These are phyloP conservation scores for Hirtodrosophila duncani DNA, from an alignment of 2,888 invertebrate genomes.

Conservation along the genomic window DNA sequence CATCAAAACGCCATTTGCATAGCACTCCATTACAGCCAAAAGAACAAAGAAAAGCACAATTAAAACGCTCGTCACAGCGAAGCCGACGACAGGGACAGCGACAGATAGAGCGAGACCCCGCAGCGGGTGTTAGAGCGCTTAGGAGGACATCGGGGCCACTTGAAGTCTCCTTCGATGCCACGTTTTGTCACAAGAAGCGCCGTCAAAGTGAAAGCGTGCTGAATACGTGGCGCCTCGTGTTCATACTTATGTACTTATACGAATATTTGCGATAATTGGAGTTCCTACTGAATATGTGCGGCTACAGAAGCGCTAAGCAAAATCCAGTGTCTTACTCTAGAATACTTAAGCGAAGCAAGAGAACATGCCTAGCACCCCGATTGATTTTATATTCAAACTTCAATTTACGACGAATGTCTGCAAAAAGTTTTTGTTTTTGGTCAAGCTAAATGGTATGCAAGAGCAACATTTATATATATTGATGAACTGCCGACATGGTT, in stretches of 20 bases:
- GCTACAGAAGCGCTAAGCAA: no score
- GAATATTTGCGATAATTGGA: no score
- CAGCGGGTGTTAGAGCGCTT: constrained; percentile 16
- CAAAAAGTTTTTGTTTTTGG: no score
- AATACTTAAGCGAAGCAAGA: no score
- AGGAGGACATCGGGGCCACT: constrained; percentile 45
- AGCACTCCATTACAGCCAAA: constrained; percentile 72
- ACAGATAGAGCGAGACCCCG: constrained; percentile 13
- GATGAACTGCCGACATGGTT: no score
- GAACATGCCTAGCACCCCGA: no score
- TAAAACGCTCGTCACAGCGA: constrained; percentile 54
- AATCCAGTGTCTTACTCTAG: no score
- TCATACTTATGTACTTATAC: no score
- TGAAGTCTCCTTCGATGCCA: constrained; percentile 17
- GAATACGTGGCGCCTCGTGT: constrained; percentile 7
- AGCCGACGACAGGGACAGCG: constrained; percentile 16
- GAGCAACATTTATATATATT: no score
- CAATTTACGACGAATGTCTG: no score
- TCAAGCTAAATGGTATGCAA: no score
- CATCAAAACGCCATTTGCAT: constrained; percentile 75
- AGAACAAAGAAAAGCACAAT: constrained; percentile 73
- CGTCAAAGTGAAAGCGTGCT: constrained; percentile 14
- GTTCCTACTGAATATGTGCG: constrained; percentile 40
- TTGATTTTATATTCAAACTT: no score
- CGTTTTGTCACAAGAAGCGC: constrained; percentile 6